Evolutionary conservation across 2,113 vertebrate species (phyloP).

Genomic region (Takifugu flavidus): DNA sequence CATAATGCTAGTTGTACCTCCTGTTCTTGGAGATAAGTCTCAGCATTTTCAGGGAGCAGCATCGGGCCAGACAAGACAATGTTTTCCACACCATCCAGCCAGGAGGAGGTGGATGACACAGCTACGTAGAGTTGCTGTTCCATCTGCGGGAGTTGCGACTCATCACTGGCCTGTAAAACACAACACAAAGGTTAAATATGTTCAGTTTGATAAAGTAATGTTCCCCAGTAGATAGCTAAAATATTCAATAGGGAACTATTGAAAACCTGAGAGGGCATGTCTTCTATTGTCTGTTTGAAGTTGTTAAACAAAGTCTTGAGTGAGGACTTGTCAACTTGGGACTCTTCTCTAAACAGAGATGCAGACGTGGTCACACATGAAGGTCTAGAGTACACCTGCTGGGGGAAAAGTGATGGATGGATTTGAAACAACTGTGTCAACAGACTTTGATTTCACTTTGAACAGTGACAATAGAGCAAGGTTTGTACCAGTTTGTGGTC

Average conservation of each 20-base stretch:
- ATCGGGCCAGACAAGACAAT: constrained; percentile 78
- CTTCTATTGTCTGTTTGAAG: constrained; percentile 82
- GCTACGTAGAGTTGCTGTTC: constrained; percentile 85
- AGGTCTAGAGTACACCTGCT: constrained; percentile 82
- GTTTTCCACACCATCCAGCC: constrained; percentile 87
- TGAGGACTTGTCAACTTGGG: constrained; percentile 71
- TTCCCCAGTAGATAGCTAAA: background rate
- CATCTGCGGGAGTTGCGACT: constrained; percentile 68
- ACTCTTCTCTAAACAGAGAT: constrained; percentile 77
- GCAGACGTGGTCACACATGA: constrained; percentile 76
- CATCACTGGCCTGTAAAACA: constrained; percentile 60
- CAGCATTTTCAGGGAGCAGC: constrained; percentile 79
- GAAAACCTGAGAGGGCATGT: constrained; percentile 76
- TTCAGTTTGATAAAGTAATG: background rate
- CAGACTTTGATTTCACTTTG: too few species aligned
- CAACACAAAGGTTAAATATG: background rate
- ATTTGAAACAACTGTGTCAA: background rate
- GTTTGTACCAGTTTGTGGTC: constrained; percentile 81
- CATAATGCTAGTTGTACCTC: constrained; percentile 69
- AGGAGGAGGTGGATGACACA: constrained; percentile 80
- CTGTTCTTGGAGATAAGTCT: constrained; percentile 80
- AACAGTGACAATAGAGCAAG: background rate
- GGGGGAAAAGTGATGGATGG: background rate
- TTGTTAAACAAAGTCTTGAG: constrained; percentile 78
- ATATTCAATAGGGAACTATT: background rate